Base-by-base conservation (phyloP, 2,113 vertebrate genomes). In the Rhinolophus ferrumequinum region DNA sequence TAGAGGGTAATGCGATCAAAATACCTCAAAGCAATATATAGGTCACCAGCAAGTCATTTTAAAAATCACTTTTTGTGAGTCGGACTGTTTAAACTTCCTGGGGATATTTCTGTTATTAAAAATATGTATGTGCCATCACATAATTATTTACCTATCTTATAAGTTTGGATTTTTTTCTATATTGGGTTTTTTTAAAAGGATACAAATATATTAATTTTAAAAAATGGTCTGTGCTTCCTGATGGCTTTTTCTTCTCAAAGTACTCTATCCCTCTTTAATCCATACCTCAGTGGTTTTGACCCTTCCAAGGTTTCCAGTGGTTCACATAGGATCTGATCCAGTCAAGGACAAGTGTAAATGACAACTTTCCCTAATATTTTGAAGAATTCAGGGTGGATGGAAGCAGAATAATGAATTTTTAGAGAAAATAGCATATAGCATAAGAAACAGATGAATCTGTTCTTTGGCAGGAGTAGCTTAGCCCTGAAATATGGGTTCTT, bases 161-260 rank as follows among this genome's bases (percentile, higher is more conserved):
- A 81, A 93, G 38, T 95, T 83, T 94, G 18, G 7, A 21, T 30
- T 94, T 94, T 84, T 75, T 50, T 50, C 58, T 89, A 18, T 85
- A 41, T 70, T 88, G 30, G 72, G 30, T 11, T 85, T 91, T 67
- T 79, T 75, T 83, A 86, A 90, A 72, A 50, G 52, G 16, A 8
- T 94, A 66, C 35, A 87, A 44, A 13, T 91, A 19, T 88, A 89
- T 69, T 89, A 70, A 35, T 82, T 72, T 35, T 19, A 16, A 58
- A 54, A 41, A 94, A 58, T 21, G 5, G 44, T 81, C 47, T 89
- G 30, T 79, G 44, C 10, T 83, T 77, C 22, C n/a, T n/a, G 28
- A 28, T 92, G 69, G 16, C 2, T 64, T 75, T 94, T 96, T 76
- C 72, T 93, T 47, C 35, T 33, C 50, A 35, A 47, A 50, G 9